Percentiles rank a stretch among this genome's conserved stretches.
These are phyloP conservation scores for Catharus ustulatus DNA, from an alignment of 2,797 vertebrate species.

Conservation along the genomic window DNA sequence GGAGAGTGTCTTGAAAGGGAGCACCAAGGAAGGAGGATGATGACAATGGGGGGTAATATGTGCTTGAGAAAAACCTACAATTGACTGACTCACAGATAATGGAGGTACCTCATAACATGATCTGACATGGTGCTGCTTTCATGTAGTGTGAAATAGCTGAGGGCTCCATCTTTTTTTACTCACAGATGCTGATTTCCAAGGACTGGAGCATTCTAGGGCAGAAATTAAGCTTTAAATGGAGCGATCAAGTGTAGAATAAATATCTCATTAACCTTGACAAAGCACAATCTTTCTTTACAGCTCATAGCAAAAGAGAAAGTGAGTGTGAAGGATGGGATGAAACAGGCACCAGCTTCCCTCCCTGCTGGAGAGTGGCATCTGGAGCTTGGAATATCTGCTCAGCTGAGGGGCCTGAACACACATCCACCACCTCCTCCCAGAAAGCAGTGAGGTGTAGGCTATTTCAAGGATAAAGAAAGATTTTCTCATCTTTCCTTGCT, in stretches of 20 bases:
- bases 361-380: not conserved
- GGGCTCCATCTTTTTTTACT: not conserved
- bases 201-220: not conserved
- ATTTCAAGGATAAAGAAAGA: not conserved
- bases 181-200: not conserved
- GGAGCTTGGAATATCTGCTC: not conserved
- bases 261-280: slow-evolving; percentile 14
- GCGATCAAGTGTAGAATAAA: slow-evolving; percentile 25
- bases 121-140: not conserved
- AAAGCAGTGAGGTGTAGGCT: not conserved
- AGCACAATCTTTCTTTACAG: not conserved
- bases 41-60: accelerated
- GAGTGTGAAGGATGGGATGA: not conserved
- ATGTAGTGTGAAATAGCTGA: not conserved
- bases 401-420: not conserved
- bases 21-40: not conserved
- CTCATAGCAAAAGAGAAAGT: not conserved
- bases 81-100: not conserved
- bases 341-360: not conserved
- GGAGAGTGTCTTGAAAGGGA: not conserved
- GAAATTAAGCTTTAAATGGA: slow-evolving; percentile 34
- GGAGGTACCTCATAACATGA: not conserved
- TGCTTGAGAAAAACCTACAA: not conserved
- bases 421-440: not conserved
- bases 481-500: not conserved